Base-by-base conservation (phyloP, 2,113 vertebrate species). In the Trogon melanurus region DNA sequence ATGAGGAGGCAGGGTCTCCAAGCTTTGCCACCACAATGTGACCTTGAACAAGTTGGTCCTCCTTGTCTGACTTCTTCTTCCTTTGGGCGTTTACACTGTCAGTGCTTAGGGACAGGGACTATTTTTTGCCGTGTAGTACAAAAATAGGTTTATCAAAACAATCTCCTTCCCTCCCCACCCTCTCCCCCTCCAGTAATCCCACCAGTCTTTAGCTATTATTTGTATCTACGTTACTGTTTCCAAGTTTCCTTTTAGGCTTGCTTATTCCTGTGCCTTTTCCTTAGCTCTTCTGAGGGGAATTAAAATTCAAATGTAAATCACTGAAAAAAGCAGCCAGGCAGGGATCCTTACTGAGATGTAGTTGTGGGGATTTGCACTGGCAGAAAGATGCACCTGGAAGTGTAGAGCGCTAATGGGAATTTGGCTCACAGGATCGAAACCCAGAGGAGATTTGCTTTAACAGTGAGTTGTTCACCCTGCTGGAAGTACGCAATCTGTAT, bases 371-470 rank as follows among this genome's bases (percentile, higher is more conserved):
- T 88, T 65, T 76, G 8, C 60, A 29, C 41, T 47, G 60, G 34
- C 57, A 79, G 85, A 74, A 94, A 30, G 56, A 84, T 34, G 56
- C 51, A 86, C 64, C 83, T 86, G 72, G n/a, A 92, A 80, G 62
- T 30, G 8, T n/a, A 17, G 26, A 51, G n/a, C 16, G n/a, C 51
- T 86, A 27, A 45, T 58, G 72, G 82, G 79, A 88, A 90, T 93
- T 88, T 92, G 83, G 53, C 47, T 90, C 50, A 34, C 22, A 64
- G 30, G 60, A 58, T 34, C 51, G 66, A 80, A 88, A 80, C 13
- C 30, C 65, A 65, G 80, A 73, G 64, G 26, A 79, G 41, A 15
- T 73, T 86, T 92, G 51, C 51, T 93, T 83, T 71, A 32, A 7
- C 51, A 58, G 26, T 18, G 58, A 90, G 36, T 23, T 27, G 64